A percentile compares a stretch with the other conserved stretches of the same genome.
Conservation (phyloP, 2,797 vertebrate genomes). For the Intellagama lesueurii region DNA sequence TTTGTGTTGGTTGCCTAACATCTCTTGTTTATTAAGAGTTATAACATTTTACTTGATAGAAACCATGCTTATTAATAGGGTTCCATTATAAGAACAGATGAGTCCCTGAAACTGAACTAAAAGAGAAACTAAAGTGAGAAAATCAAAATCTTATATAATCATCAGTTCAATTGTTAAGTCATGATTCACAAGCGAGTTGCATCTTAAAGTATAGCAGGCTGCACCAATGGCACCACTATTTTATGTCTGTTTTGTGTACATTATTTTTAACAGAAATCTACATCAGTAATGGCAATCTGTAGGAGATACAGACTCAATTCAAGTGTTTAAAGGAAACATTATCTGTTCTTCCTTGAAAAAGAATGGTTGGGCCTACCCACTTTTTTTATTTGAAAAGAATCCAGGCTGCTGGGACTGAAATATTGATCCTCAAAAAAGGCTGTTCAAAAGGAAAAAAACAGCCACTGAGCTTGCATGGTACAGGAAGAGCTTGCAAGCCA, state of each 20-base stretch:
- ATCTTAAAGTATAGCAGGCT: too few species aligned
- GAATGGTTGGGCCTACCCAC: neutral
- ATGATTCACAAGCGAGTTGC: neutral
- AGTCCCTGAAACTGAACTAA: neutral
- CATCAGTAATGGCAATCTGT: neutral
- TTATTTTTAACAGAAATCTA: neutral
- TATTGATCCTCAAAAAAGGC: too few species aligned
- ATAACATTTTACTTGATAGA: neutral
- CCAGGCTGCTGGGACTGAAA: too few species aligned
- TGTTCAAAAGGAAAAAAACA: too few species aligned
- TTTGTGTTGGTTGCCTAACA: neutral
- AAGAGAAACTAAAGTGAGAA: neutral
- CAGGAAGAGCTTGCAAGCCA: too few species aligned
- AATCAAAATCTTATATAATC: neutral
- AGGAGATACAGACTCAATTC: neutral
- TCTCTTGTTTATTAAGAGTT: neutral
- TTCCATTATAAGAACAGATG: neutral
- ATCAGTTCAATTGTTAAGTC: neutral
- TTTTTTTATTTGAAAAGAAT: too few species aligned
- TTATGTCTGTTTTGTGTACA: neutral
- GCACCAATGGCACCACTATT: too few species aligned
- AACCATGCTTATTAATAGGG: too few species aligned
- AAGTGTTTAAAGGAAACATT: neutral
- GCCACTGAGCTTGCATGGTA: too few species aligned
- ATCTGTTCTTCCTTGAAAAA: neutral